Conservation (phyloP, 2,113 vertebrate genomes). For the Scalopus aquaticus region DNA sequence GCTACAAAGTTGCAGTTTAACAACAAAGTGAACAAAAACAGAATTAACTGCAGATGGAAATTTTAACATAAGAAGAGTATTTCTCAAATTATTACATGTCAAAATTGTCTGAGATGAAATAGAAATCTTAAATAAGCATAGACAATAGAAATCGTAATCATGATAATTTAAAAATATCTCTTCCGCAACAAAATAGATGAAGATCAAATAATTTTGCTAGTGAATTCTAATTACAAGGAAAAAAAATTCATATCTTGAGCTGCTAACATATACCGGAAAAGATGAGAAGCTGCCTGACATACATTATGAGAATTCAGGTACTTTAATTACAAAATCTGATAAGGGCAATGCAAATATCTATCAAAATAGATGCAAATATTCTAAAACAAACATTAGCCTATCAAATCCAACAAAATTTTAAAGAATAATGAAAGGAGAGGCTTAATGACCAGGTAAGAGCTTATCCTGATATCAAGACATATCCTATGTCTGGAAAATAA, state of each 20-base stretch:
- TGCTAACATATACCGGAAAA: background rate
- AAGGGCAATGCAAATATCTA: background rate
- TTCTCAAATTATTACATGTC: background rate
- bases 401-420: background rate
- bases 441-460: background rate
- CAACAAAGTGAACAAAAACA: background rate
- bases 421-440: background rate
- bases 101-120: background rate
- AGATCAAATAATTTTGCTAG: background rate
- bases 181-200: background rate
- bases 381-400: background rate
- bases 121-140: background rate
- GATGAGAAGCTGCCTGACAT: background rate
- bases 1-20: background rate
- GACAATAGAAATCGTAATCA: background rate
- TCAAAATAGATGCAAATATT: background rate
- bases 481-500: background rate
- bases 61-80: background rate
- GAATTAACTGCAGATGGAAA: background rate
- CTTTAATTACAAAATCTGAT: background rate
- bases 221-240: background rate
- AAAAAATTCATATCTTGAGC: background rate
- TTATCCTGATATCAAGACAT: background rate
- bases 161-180: background rate
- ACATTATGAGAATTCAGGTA: background rate